These are phyloP conservation scores for Sesia apiformis DNA, from an alignment of 2,888 invertebrate species.

Conservation along the genomic window DNA sequence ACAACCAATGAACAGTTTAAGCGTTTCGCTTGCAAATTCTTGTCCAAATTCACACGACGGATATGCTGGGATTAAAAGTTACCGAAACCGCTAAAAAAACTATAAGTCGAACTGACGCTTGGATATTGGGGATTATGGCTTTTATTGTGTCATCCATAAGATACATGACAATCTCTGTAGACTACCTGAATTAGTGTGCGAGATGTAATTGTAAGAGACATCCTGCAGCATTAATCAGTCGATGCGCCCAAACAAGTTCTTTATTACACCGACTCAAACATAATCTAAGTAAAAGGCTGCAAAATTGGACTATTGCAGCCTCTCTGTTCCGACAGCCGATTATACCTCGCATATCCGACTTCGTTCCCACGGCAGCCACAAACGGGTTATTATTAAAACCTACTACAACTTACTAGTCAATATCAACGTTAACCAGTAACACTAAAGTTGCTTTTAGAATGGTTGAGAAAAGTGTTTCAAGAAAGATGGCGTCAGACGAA, in stretches of 20 bases:
- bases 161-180: too few species aligned
- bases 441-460: slow-evolving; percentile 29
- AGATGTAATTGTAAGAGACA: slow-evolving; percentile 10
- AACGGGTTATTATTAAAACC: slow-evolving; percentile 74
- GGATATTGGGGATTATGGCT: too few species aligned
- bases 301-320: slow-evolving; percentile 73
- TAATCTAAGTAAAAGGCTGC: slow-evolving; percentile 72
- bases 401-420: slow-evolving; percentile 31
- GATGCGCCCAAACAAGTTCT: slow-evolving; percentile 41
- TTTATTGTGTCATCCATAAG: too few species aligned
- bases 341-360: slow-evolving; percentile 71
- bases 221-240: slow-evolving; percentile 16
- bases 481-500: slow-evolving; percentile 30
- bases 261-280: slow-evolving; percentile 47
- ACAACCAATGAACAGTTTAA: neutral
- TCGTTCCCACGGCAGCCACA: slow-evolving; percentile 70
- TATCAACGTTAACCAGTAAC: slow-evolving; percentile 23
- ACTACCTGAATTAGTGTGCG: too few species aligned
- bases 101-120: too few species aligned
- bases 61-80: neutral
- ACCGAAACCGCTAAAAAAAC: neutral
- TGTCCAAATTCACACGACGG: neutral
- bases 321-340: slow-evolving; percentile 65
- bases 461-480: slow-evolving; percentile 28
- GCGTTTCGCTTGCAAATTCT: neutral